Evolutionary conservation across 2,797 vertebrate species (phyloP), one percentile per base, ranked within the genome.

Genomic region (Ficedula albicollis): DNA sequence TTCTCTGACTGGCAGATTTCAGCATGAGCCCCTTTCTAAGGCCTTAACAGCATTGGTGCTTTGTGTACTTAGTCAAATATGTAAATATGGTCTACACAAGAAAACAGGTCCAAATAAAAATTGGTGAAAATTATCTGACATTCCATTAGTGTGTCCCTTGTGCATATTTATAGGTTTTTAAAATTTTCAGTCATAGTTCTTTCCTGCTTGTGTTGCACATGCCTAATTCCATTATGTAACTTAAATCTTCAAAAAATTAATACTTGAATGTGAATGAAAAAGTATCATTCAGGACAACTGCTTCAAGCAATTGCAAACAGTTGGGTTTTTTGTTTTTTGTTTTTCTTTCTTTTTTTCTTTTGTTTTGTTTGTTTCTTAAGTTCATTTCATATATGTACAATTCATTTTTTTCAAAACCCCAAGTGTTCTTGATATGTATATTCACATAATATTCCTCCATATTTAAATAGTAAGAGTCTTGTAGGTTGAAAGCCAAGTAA

Each of bases 51-150:
- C 99, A 98, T 98, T 98, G 99, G 99, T 99, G 98, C 98, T 99
- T 99, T 98, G 98, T 99, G 98, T 99, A 99, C 98, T 98, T 98
- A 98, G 98, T 98, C 99, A 99, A 98, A 99, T 98, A 99, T 98
- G 98, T 99, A 99, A 99, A 99, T 99, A 99, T 98, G 98, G 98
- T 98, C 98, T 99, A 99, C 99, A 99, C 99, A 99, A 99, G 98
- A 99, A 99, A 99, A 99, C 97, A 97, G 98, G 98, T 99, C 98
- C 97, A 98, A 98, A 98, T 98, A 99, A 99, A 99, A 99, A 98
- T 93, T 97, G 98, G 98, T 98, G 98, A 98, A 99, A 99, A 98
- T 98, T 98, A 98, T 99, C 98, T 98, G 98, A 99, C 98, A 98
- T 98, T 98, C 98, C 98, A 98, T 97, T 98, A 99, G 98, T 98